phyloP scores from a whole-genome alignment of 2,113 vertebrate species.

The Coptodon bakossiorum region DNA sequence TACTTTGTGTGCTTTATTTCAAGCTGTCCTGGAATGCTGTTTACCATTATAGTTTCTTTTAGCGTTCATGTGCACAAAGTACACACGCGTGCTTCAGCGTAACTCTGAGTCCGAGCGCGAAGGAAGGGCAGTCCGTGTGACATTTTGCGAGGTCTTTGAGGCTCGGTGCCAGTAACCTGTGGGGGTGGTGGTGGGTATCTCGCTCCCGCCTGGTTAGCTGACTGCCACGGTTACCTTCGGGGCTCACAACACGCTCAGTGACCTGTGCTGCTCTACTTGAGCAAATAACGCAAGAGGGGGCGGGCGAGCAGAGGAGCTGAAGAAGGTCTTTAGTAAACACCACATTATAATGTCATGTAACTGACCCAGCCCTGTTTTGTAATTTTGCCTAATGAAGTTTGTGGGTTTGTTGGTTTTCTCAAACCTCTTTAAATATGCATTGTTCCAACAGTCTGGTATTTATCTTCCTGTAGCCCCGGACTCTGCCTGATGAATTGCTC shows the following conservation, averaged over 20 bases:
- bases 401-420: background rate
- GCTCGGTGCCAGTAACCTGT: background rate
- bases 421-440: background rate
- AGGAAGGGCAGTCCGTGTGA: background rate
- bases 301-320: background rate
- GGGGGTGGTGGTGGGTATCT: background rate
- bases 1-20: background rate
- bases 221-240: background rate
- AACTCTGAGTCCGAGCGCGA: background rate
- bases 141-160: background rate
- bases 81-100: rapidly evolving
- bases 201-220: background rate
- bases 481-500: background rate
- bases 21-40: background rate
- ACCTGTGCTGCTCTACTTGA: background rate
- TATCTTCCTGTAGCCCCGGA: background rate
- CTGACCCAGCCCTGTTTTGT: background rate
- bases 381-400: background rate
- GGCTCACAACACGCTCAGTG: background rate
- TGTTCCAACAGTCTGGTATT: background rate
- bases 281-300: background rate
- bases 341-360: background rate
- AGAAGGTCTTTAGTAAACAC: background rate
- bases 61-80: background rate
- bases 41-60: background rate